Conservation (phyloP, 2,797 vertebrate genomes). For the Siniperca scherzeri region DNA sequence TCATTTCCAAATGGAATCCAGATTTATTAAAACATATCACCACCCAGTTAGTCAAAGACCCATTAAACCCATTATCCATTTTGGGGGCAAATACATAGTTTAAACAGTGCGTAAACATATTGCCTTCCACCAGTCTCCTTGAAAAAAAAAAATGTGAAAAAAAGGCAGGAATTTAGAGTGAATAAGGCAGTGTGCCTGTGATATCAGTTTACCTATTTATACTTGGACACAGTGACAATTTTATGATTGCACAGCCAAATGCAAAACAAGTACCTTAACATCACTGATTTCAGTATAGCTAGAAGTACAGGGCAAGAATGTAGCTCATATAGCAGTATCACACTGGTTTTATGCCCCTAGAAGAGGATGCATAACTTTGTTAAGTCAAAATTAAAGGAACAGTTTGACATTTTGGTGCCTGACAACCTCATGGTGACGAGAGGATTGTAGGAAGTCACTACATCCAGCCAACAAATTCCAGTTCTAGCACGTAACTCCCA, state of each 20-base stretch:
- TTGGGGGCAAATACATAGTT: neutral
- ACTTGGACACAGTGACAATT: neutral
- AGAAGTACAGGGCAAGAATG: neutral
- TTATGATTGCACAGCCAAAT: neutral
- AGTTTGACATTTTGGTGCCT: slow-evolving; percentile 15
- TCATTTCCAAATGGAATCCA: slow-evolving; percentile 37
- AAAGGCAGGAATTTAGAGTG: neutral
- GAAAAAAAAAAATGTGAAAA: neutral
- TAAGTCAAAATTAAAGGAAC: slow-evolving; percentile 6
- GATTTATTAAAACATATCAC: slow-evolving; percentile 47
- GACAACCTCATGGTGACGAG: neutral
- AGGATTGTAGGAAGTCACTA: neutral
- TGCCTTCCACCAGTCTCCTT: neutral
- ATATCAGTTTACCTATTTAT: neutral
- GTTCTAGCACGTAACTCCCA: neutral
- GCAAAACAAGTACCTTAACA: neutral
- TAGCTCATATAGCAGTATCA: neutral
- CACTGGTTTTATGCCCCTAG: neutral
- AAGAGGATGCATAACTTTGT: slow-evolving; percentile 1
- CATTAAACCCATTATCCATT: slow-evolving; percentile 19
- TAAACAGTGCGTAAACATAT: slow-evolving; percentile 2
- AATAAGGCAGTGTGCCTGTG: neutral
- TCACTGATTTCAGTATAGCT: neutral
- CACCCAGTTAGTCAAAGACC: slow-evolving; percentile 26
- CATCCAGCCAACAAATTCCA: neutral